phyloP scores from a whole-genome alignment of 2,888 invertebrate genomes.

The Caenorhabditis sp. region DNA sequence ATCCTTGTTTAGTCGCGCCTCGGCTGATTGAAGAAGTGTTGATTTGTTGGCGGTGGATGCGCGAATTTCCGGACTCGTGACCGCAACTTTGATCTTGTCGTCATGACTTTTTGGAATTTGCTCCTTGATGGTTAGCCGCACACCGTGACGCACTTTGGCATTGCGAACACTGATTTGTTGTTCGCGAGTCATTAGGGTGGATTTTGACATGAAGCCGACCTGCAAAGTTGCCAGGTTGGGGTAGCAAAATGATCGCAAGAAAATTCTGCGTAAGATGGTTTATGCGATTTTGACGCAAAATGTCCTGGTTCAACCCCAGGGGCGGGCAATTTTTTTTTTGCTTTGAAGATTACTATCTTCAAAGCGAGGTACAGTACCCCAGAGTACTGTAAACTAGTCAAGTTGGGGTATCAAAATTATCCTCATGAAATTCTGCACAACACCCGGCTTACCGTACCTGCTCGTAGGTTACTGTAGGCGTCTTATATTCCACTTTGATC shows the following conservation, averaged over 20 bases:
- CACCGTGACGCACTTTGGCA: conserved; percentile 67
- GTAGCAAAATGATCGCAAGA: too few relatives aligned
- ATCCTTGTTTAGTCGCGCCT: conserved; percentile 64
- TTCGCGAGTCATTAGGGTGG: conserved; percentile 64
- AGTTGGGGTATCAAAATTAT: too few relatives aligned
- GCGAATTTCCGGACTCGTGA: conserved; percentile 61
- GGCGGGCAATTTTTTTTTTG: too few relatives aligned
- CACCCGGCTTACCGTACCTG: conserved; percentile 36
- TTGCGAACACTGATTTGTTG: conserved; percentile 71
- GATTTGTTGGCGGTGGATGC: too few relatives aligned
- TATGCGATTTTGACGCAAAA: too few relatives aligned
- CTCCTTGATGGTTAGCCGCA: conserved; percentile 71
- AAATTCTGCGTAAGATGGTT: too few relatives aligned
- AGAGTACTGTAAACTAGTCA: too few relatives aligned
- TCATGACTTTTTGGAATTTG: conserved; percentile 72
- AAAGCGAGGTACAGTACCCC: too few relatives aligned
- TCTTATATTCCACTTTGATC: conserved; percentile 71
- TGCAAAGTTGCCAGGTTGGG: conserved; percentile 15
- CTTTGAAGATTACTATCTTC: too few relatives aligned
- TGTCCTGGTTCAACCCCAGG: not conserved
- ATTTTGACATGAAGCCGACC: conserved; percentile 71
- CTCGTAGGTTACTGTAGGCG: conserved; percentile 69
- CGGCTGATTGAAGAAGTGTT: conserved; percentile 20
- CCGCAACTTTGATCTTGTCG: conserved; percentile 72
- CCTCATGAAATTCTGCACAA: too few relatives aligned